Conservation (phyloP, 2,888 invertebrate species). For the Unio pictorum region DNA sequence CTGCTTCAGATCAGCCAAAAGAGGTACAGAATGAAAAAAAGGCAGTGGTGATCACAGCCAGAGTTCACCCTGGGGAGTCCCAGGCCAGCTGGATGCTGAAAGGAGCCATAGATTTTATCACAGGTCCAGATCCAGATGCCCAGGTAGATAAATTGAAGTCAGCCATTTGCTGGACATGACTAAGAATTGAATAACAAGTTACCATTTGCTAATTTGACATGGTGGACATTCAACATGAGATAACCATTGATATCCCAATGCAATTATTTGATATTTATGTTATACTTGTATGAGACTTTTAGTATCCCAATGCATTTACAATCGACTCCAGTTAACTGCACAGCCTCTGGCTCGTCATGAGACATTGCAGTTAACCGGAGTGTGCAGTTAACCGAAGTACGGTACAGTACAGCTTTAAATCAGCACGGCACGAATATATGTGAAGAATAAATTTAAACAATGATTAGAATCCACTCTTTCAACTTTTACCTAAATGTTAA, state of each 20-base stretch:
- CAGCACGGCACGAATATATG: too few relatives aligned
- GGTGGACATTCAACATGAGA: neutral
- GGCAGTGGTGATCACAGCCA: slow-evolving; percentile 64
- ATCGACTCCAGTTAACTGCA: too few relatives aligned
- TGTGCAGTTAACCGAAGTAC: too few relatives aligned
- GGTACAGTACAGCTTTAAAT: too few relatives aligned
- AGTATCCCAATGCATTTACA: too few relatives aligned
- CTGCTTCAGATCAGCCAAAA: slow-evolving; percentile 36
- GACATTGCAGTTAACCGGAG: too few relatives aligned
- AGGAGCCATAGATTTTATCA: slow-evolving; percentile 66
- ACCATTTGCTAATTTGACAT: neutral
- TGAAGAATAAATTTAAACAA: too few relatives aligned
- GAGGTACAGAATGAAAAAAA: slow-evolving; percentile 57
- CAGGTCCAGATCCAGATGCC: slow-evolving; percentile 57
- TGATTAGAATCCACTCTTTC: too few relatives aligned
- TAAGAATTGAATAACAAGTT: neutral
- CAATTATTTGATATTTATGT: neutral
- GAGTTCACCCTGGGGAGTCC: slow-evolving; percentile 70
- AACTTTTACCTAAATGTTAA: too few relatives aligned
- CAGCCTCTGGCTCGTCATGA: too few relatives aligned
- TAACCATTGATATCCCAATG: neutral
- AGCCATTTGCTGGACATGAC: neutral
- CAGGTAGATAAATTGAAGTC: slow-evolving; percentile 34
- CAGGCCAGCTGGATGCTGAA: slow-evolving; percentile 71
- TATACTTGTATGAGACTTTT: too few relatives aligned